Conservation (phyloP, 2,888 invertebrate species). For the Hoplodrina ambigua region DNA sequence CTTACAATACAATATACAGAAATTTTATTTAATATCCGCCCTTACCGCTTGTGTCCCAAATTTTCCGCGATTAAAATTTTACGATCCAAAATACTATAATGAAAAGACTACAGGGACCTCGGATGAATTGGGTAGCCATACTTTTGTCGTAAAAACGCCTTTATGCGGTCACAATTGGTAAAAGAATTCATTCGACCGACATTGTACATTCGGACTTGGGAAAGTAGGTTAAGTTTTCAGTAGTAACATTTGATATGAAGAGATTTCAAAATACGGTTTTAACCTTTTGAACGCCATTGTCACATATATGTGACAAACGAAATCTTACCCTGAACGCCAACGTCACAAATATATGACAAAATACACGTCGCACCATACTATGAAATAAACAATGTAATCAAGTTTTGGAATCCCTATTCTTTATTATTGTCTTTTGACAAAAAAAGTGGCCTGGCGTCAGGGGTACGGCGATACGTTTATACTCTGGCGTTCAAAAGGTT, state of each 20-base stretch:
- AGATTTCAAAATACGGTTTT: neutral
- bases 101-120: constrained; percentile 58
- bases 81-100: constrained; percentile 63
- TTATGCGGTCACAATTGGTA: constrained; percentile 63
- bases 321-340: no score
- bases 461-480: no score
- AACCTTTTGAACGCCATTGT: no score
- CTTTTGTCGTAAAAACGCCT: constrained; percentile 67
- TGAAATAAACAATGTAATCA: no score
- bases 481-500: no score
- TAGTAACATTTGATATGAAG: constrained; percentile 1
- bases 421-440: no score
- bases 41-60: constrained; percentile 46
- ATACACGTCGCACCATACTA: no score
- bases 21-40: constrained; percentile 62
- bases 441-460: no score
- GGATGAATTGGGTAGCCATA: constrained; percentile 61
- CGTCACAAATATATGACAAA: no score
- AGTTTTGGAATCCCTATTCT: no score
- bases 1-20: constrained; percentile 33
- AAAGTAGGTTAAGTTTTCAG: constrained; percentile 22
- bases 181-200: constrained; percentile 54
- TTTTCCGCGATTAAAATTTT: constrained; percentile 64
- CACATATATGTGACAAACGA: no score
- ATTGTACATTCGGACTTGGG: constrained; percentile 24